A percentile compares a stretch with the other conserved stretches of the same genome.
Evolutionary conservation across 2,888 invertebrate species (phyloP).

Genomic region (Lysandra bellargus): DNA sequence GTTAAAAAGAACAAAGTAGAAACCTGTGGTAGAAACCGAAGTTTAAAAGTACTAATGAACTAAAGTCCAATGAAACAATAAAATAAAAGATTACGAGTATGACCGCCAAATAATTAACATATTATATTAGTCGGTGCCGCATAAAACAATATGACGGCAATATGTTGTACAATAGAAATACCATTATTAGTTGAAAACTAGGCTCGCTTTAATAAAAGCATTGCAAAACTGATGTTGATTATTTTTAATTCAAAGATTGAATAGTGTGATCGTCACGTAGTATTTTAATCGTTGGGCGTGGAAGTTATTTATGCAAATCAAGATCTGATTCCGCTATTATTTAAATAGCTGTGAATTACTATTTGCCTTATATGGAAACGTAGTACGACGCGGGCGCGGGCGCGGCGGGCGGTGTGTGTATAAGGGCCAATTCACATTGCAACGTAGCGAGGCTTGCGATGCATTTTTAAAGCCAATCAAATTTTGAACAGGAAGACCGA

Average conservation of each 20-base stretch:
- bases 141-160: no score
- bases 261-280: neutral
- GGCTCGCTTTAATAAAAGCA: no score
- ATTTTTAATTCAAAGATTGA: neutral
- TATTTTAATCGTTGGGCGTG: neutral
- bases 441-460: neutral
- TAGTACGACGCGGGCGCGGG: neutral
- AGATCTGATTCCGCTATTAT: neutral
- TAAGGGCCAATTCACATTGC: neutral
- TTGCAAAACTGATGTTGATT: no score
- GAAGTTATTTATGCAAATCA: neutral
- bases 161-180: no score
- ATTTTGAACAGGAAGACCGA: neutral
- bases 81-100: no score
- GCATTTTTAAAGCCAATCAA: neutral
- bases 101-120: no score
- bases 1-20: no score
- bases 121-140: no score
- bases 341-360: neutral
- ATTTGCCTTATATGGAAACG: neutral
- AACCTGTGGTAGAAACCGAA: no score
- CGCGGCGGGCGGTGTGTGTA: neutral
- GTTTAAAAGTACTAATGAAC: no score
- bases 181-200: no score
- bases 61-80: no score